Conservation (phyloP, 1,140 invertebrate genomes). For the Procambarus virginalis region DNA sequence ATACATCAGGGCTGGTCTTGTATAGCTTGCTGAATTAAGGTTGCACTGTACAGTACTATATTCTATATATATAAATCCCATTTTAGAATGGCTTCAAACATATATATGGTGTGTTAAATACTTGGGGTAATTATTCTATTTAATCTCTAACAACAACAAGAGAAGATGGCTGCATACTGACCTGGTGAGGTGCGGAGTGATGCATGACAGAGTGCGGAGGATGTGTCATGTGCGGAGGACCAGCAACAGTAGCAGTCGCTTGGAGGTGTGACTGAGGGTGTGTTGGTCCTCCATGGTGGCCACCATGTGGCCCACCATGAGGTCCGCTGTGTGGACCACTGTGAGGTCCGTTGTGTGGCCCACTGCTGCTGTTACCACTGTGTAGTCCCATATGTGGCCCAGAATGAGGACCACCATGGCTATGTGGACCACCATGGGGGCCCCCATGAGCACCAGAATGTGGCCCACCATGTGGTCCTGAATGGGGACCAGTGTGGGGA, state of each 20-base stretch:
- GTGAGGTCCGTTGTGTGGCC: conserved; percentile 43
- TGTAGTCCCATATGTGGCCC: conserved; percentile 38
- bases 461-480: conserved; percentile 41
- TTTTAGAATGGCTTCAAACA: no score
- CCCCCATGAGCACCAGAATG: conserved; percentile 28
- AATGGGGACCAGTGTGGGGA: conserved; percentile 41
- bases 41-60: no score
- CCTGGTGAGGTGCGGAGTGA: conserved; percentile 62
- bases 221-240: conserved; percentile 62
- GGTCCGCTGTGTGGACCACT: conserved; percentile 23
- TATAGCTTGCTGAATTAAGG: no score
- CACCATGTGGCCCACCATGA: conserved; percentile 45
- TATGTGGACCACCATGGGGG: conserved; percentile 34
- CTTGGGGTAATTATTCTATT: no score
- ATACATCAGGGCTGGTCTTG: no score
- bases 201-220: conserved; percentile 59
- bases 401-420: conserved; percentile 29
- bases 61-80: no score
- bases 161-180: conserved; percentile 2
- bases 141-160: no score
- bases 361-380: conserved; percentile 14
- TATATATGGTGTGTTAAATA: no score
- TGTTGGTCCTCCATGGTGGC: conserved; percentile 36
- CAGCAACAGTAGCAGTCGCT: conserved; percentile 36
- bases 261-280: conserved; percentile 51